Percentiles rank a stretch among this genome's conserved stretches.
Evolutionary conservation across 2,888 invertebrate genomes (phyloP).

Genomic region (Cyaniris semiargus): DNA sequence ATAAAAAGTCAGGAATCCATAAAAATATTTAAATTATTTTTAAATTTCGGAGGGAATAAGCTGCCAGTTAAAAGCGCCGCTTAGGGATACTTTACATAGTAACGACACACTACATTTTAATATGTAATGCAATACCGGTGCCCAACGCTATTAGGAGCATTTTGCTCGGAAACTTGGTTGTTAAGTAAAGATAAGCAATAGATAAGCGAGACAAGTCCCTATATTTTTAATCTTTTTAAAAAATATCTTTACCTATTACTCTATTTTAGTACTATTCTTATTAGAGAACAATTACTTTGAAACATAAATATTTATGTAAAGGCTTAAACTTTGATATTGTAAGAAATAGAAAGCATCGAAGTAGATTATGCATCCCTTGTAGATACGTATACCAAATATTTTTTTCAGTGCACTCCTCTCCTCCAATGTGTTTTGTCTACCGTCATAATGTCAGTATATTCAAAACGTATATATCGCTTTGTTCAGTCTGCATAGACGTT

Average conservation of each 20-base stretch:
- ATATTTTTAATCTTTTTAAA: no score
- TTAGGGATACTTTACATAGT: background rate
- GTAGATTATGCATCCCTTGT: no score
- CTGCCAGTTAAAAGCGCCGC: background rate
- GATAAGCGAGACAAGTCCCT: background rate
- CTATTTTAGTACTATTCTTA: no score
- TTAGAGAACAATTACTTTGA: no score
- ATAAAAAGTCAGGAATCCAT: background rate
- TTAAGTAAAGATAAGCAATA: background rate
- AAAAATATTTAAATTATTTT: background rate
- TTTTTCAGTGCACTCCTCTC: background rate
- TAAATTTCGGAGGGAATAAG: background rate
- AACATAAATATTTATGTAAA: no score
- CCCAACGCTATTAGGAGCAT: background rate
- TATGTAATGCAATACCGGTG: background rate
- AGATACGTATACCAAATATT: background rate
- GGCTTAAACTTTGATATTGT: no score
- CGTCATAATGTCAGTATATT: background rate
- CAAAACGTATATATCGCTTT: background rate
- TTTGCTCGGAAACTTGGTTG: background rate
- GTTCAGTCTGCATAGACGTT: constrained; percentile 40
- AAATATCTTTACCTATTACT: no score
- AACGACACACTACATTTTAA: constrained; percentile 1
- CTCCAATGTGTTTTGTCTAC: background rate
- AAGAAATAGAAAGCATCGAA: no score